Percentiles rank a stretch among this genome's conserved stretches.
Conservation (phyloP, 2,888 invertebrate species). For the Hypena proboscidalis region DNA sequence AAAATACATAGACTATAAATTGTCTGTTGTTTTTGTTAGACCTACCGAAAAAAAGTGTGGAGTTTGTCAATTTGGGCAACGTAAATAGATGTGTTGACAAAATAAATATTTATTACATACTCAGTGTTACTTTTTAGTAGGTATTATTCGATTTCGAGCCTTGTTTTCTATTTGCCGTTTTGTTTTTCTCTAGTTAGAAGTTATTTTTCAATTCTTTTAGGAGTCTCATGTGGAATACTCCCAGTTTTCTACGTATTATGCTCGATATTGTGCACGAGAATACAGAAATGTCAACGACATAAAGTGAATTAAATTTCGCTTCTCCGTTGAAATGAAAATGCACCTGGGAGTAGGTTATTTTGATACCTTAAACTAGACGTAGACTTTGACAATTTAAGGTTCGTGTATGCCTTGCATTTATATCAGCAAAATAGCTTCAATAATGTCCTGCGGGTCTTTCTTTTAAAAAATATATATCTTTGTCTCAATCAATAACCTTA, state of each 20-base stretch:
- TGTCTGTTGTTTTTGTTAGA: slow-evolving; percentile 26
- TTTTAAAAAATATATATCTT: no score
- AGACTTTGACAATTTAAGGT: no score
- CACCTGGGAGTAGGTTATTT: not conserved
- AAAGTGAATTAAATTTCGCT: slow-evolving; percentile 5
- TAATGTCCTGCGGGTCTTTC: no score
- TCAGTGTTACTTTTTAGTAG: slow-evolving; percentile 7
- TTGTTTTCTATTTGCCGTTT: slow-evolving; percentile 4
- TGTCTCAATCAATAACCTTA: no score
- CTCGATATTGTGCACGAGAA: no score
- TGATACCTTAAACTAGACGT: no score
- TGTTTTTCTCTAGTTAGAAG: slow-evolving; percentile 5
- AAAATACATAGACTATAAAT: not conserved
- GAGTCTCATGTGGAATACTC: no score
- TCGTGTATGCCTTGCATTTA: no score
- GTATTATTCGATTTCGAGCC: slow-evolving; percentile 10
- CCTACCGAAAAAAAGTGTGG: slow-evolving; percentile 8
- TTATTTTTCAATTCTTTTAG: no score
- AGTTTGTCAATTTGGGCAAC: slow-evolving; percentile 10
- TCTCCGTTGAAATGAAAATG: not conserved
- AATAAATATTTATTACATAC: slow-evolving; percentile 36
- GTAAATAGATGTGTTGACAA: slow-evolving; percentile 33
- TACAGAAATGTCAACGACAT: not conserved
- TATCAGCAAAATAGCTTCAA: no score
- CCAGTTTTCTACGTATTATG: no score